A percentile compares a stretch with the other conserved stretches of the same genome.
These are phyloP conservation scores for Danaus plexippus DNA, from an alignment of 1,140 invertebrate species.

Conservation along the genomic window DNA sequence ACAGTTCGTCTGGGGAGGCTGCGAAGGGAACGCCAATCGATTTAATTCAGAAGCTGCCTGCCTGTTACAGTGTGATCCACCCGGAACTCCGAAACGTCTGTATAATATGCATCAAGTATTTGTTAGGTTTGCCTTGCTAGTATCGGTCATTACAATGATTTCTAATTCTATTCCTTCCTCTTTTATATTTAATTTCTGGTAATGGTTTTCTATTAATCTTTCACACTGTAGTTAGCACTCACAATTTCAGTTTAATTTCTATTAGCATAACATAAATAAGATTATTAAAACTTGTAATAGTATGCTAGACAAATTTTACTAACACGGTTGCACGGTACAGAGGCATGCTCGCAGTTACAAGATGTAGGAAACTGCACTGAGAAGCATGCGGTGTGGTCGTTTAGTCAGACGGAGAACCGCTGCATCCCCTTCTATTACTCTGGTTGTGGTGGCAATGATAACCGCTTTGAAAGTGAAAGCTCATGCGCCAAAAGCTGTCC, in stretches of 20 bases:
- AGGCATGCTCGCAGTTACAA: slow-evolving; percentile 85
- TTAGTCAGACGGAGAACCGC: slow-evolving; percentile 85
- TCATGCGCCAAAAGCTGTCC: slow-evolving; percentile 88
- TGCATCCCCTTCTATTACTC: slow-evolving; percentile 97
- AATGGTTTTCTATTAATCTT: slow-evolving; percentile 7
- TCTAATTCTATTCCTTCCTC: neutral
- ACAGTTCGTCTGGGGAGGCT: slow-evolving; percentile 90
- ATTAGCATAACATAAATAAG: slow-evolving; percentile 3
- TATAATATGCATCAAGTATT: slow-evolving; percentile 2
- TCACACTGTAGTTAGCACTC: slow-evolving; percentile 8
- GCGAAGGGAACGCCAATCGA: slow-evolving; percentile 91
- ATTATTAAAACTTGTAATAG: neutral
- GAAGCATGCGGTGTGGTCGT: slow-evolving; percentile 87
- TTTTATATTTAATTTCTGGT: slow-evolving; percentile 7
- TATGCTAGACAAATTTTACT: slow-evolving; percentile 11
- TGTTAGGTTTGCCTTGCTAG: no score
- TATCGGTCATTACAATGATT: no score
- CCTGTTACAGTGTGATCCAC: slow-evolving; percentile 80
- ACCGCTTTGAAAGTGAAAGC: slow-evolving; percentile 85
- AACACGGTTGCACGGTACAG: slow-evolving; percentile 60
- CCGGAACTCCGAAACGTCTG: slow-evolving; percentile 82
- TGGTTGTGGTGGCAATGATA: slow-evolving; percentile 92
- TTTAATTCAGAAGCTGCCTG: slow-evolving; percentile 88
- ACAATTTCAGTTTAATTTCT: neutral
- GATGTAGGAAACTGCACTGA: slow-evolving; percentile 86